phyloP scores from a whole-genome alignment of 2,888 invertebrate genomes.

The Caenorhabditis sp. region DNA sequence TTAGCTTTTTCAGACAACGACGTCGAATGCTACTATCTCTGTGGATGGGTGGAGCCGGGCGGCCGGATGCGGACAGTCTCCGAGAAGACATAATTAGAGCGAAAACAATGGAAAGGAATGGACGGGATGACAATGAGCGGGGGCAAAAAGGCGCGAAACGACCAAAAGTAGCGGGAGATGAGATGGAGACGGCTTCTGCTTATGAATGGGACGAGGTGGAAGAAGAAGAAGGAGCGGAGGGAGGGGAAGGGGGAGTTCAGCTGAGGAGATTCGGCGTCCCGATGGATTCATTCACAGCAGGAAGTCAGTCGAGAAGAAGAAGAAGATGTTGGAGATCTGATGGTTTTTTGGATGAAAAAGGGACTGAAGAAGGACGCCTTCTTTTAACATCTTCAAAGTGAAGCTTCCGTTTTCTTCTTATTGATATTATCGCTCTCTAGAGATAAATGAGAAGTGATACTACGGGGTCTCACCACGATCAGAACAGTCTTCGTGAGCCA shows the following conservation, averaged over 20 bases:
- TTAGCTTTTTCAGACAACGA: constrained; percentile 27
- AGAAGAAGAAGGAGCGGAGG: background rate
- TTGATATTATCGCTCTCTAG: too few relatives aligned
- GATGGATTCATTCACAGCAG: constrained; percentile 29
- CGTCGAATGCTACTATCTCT: constrained; percentile 40
- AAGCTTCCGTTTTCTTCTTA: background rate
- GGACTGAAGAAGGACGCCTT: background rate
- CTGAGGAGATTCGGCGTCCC: constrained; percentile 2
- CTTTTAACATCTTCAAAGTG: background rate
- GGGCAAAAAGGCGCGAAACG: constrained; percentile 48
- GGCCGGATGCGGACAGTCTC: constrained; percentile 34
- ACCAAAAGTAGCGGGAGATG: constrained; percentile 20
- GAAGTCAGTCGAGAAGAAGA: constrained; percentile 9
- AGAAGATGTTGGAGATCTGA: background rate
- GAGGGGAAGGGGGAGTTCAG: constrained; percentile 7
- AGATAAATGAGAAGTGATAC: too few relatives aligned
- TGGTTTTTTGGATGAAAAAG: background rate
- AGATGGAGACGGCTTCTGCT: background rate
- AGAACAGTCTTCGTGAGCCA: too few relatives aligned
- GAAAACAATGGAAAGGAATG: constrained; percentile 47
- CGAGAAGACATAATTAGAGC: constrained; percentile 42
- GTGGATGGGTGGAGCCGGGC: constrained; percentile 13
- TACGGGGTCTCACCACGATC: too few relatives aligned
- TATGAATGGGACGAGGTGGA: constrained; percentile 2
- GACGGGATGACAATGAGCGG: constrained; percentile 12